Evolutionary conservation across 2,797 vertebrate genomes (phyloP).

Genomic region (Aotus griseimembra): DNA sequence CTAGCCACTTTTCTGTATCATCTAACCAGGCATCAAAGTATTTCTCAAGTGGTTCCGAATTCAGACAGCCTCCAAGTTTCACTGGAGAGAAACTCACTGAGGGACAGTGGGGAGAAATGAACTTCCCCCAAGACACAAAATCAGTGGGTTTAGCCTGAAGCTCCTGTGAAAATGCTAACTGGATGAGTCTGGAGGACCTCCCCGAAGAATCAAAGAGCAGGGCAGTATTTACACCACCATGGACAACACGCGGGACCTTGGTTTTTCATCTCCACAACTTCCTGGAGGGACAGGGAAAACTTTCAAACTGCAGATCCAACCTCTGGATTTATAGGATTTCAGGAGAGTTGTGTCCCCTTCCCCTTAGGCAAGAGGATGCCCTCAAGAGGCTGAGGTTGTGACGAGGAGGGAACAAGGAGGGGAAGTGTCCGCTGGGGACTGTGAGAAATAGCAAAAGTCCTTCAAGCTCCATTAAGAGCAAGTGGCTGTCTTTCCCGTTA

Average conservation of each 20-base stretch:
- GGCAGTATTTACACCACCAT: neutral
- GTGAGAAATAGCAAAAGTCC: conserved; percentile 49
- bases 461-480: neutral
- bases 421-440: neutral
- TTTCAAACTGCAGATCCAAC: neutral
- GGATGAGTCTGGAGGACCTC: neutral
- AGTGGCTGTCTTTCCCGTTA: conserved; percentile 44
- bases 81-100: neutral
- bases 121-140: neutral
- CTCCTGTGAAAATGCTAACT: neutral
- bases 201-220: conserved; percentile 2
- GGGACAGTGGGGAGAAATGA: neutral
- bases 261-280: neutral
- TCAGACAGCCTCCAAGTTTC: neutral
- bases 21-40: neutral
- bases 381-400: neutral
- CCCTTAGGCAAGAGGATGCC: neutral
- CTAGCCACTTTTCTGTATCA: neutral
- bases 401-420: neutral
- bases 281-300: neutral
- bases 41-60: neutral
- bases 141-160: neutral
- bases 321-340: neutral
- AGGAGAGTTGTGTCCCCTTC: neutral
- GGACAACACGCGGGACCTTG: neutral